Conservation (phyloP, 2,113 vertebrate species). For the Kryptolebias marmoratus region DNA sequence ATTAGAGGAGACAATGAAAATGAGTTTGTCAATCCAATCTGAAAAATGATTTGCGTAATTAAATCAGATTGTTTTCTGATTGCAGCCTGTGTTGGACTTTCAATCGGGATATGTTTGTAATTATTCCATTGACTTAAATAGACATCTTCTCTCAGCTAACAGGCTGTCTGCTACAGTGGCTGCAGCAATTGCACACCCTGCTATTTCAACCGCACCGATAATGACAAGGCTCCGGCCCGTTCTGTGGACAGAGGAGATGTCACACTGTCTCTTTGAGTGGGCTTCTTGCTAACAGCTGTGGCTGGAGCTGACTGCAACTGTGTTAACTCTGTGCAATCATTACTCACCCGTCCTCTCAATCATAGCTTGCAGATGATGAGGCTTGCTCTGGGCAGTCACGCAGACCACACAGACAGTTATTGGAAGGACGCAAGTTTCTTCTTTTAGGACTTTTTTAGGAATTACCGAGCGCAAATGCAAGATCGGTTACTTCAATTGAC, state of each 20-base stretch:
- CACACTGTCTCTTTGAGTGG: conserved; percentile 50
- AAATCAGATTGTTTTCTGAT: conserved; percentile 2
- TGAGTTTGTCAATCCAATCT: conserved; percentile 10
- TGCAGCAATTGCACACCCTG: conserved; percentile 1
- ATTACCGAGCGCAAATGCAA: conserved; percentile 21
- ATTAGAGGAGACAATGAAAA: conserved; percentile 52
- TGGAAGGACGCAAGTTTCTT: conserved; percentile 33
- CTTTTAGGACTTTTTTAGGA: conserved; percentile 16
- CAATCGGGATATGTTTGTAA: conserved; percentile 4
- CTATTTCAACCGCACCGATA: conserved; percentile 33
- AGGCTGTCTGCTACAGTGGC: not conserved
- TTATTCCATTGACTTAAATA: not conserved
- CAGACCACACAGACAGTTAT: conserved; percentile 60
- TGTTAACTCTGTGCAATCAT: conserved; percentile 58
- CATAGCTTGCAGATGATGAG: conserved; percentile 70
- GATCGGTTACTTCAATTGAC: conserved; percentile 6
- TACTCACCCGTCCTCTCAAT: conserved; percentile 55
- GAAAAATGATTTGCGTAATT: conserved; percentile 23
- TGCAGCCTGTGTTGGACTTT: not conserved
- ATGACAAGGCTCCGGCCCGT: conserved; percentile 32
- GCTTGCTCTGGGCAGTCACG: conserved; percentile 57
- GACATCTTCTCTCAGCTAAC: conserved; percentile 5
- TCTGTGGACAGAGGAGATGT: conserved; percentile 44
- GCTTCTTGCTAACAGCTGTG: conserved; percentile 50
- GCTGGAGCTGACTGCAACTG: conserved; percentile 66